These are phyloP conservation scores for Nomada fucata DNA, from an alignment of 2,888 invertebrate species.

Conservation along the genomic window DNA sequence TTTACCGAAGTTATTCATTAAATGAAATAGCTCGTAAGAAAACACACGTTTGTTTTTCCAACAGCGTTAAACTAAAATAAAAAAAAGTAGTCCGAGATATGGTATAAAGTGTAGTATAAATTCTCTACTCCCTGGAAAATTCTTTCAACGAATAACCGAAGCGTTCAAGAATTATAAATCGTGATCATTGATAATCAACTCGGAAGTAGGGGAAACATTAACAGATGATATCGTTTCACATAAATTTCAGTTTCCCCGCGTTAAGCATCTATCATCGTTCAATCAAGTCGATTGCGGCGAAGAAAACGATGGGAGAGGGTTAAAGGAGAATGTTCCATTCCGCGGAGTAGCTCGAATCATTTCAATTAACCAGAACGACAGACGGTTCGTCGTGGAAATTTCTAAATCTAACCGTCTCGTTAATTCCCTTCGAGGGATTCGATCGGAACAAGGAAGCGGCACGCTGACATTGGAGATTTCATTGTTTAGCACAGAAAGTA, in stretches of 20 bases:
- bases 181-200: no score
- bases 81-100: no score
- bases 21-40: no score
- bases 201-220: not conserved
- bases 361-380: constrained; percentile 5
- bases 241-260: not conserved
- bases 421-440: constrained; percentile 31
- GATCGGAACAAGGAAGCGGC: not conserved
- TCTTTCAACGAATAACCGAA: no score
- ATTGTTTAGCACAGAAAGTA: not conserved
- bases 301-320: not conserved
- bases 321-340: not conserved
- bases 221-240: not conserved
- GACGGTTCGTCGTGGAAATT: constrained; percentile 4
- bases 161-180: no score
- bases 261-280: not conserved
- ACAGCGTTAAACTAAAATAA: no score
- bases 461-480: constrained; percentile 39
- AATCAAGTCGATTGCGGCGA: not conserved
- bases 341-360: not conserved
- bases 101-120: no score
- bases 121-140: no score
- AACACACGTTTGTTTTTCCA: no score
- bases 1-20: no score
- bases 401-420: constrained; percentile 16